Evolutionary conservation across 1,140 invertebrate species (phyloP).

Genomic region (Anastrepha obliqua): DNA sequence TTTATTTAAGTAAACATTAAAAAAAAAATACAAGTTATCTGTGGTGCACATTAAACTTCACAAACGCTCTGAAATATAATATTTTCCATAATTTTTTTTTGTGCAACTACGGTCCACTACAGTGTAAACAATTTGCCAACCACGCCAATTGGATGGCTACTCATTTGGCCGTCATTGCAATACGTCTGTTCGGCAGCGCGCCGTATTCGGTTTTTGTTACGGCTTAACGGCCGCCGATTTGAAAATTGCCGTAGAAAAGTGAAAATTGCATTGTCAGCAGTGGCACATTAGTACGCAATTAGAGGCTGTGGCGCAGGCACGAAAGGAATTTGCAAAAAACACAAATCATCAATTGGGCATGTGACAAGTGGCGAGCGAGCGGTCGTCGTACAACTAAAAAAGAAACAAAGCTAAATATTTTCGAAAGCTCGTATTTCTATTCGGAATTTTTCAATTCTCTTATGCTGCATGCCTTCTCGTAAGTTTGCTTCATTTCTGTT

Average conservation of each 20-base stretch:
- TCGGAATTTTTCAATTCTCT: not conserved
- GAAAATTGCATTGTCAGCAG: constrained; percentile 33
- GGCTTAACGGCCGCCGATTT: constrained; percentile 27
- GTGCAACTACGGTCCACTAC: not conserved
- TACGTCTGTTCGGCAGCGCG: constrained; percentile 12
- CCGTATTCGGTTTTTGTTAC: not conserved
- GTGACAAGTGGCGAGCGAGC: not conserved
- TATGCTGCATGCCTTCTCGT: not conserved
- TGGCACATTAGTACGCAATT: not conserved
- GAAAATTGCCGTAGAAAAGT: constrained; percentile 6
- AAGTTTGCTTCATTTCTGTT: not conserved
- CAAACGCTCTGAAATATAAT: constrained; percentile 10
- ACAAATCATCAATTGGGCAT: not conserved
- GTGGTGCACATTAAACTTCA: not conserved
- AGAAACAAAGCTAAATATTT: not conserved
- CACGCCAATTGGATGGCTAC: no score
- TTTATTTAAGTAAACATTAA: not conserved
- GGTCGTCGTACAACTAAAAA: not conserved
- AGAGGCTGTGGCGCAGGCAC: not conserved
- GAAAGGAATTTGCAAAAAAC: not conserved
- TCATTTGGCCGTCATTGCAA: not conserved
- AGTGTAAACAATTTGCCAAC: not conserved
- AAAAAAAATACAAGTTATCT: not conserved
- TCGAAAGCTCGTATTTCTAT: not conserved
- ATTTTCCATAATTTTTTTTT: not conserved